These are phyloP conservation scores for Aphidius gifuensis DNA, from an alignment of 1,140 invertebrate species.

Conservation along the genomic window DNA sequence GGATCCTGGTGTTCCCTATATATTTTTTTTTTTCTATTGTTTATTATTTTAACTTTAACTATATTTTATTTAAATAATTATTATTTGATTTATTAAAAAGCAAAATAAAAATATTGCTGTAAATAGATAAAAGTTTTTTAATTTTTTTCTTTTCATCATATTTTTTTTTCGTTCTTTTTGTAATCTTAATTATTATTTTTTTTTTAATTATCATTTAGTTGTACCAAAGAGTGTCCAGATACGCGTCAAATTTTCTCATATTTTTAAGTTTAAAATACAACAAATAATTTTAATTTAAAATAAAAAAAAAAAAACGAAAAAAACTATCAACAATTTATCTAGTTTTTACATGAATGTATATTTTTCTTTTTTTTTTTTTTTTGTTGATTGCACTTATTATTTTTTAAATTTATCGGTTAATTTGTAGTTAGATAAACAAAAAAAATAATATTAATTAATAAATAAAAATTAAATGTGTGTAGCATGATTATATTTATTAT, in stretches of 20 bases:
- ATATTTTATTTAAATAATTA: constrained; percentile 40
- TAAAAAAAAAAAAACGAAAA: too few relatives aligned
- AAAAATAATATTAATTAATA: too few relatives aligned
- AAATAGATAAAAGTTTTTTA: constrained; percentile 43
- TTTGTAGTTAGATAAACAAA: too few relatives aligned
- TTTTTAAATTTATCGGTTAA: too few relatives aligned
- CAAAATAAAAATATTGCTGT: constrained; percentile 47
- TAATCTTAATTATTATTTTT: constrained; percentile 1
- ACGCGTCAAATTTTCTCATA: constrained; percentile 3
- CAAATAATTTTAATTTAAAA: neutral
- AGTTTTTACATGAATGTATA: too few relatives aligned
- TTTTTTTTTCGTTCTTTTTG: constrained; percentile 16
- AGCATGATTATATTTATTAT: too few relatives aligned
- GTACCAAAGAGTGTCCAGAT: constrained; percentile 1
- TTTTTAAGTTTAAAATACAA: constrained; percentile 2
- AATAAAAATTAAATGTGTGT: too few relatives aligned
- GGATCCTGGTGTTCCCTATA: neutral
- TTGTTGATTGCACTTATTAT: too few relatives aligned
- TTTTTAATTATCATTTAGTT: neutral
- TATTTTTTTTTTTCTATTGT: constrained; percentile 27
- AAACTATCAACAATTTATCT: too few relatives aligned
- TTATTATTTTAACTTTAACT: constrained; percentile 31
- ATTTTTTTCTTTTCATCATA: constrained; percentile 21
- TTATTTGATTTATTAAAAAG: constrained; percentile 43
- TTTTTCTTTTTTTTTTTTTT: too few relatives aligned